Conservation (phyloP, 2,888 invertebrate genomes). For the Deilephila porcellus region DNA sequence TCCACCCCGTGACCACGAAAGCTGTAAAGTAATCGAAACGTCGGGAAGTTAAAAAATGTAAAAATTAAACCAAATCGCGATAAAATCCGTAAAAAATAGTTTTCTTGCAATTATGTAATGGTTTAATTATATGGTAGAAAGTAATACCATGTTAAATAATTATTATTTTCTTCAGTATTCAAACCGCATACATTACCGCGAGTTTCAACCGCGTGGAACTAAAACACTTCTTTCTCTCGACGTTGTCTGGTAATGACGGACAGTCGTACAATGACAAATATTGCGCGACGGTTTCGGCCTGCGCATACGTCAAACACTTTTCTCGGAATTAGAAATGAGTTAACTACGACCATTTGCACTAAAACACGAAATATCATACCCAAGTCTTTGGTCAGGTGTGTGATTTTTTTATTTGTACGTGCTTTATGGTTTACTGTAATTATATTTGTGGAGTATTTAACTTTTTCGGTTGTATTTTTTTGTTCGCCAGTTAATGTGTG, state of each 20-base stretch:
- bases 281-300: slow-evolving; percentile 34
- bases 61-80: no score
- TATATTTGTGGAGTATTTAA: no score
- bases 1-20: no score
- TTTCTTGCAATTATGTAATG: no score
- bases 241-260: slow-evolving; percentile 54
- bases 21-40: no score
- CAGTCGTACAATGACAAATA: slow-evolving; percentile 66
- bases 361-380: slow-evolving; percentile 31
- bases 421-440: slow-evolving; percentile 5
- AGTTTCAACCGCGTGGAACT: slow-evolving; percentile 59
- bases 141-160: neutral
- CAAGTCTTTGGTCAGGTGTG: slow-evolving; percentile 23
- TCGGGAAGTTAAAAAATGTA: no score
- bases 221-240: slow-evolving; percentile 68
- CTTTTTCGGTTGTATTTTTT: no score
- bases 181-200: slow-evolving; percentile 50
- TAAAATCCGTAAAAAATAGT: no score
- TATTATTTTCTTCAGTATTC: slow-evolving; percentile 35
- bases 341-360: slow-evolving; percentile 32
- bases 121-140: neutral
- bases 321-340: slow-evolving; percentile 37
- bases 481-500: no score
- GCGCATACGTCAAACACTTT: slow-evolving; percentile 39
- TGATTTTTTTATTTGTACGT: slow-evolving; percentile 5